Base-by-base conservation (phyloP, 1,140 invertebrate species). In the Brachionus paranguensis region DNA sequence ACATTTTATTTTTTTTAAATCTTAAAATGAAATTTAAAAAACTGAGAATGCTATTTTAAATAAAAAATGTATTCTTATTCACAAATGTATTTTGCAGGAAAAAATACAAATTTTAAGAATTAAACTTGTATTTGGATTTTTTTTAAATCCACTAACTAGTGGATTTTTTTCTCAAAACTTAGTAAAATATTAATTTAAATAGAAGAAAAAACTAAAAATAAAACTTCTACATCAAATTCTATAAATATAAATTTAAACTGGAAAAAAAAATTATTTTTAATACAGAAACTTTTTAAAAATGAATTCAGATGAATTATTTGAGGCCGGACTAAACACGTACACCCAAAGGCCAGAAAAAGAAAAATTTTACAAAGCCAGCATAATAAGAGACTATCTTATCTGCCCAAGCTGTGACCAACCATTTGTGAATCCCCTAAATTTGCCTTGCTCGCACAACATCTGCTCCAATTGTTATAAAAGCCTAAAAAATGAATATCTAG, bases 401-500 rank as follows among this genome's bases (percentile, higher is more conserved):
- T 76, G 72, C 33, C 72, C 72, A 27, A 50, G 20, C 20, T 76
- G 72, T 50, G 72, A 47, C 17, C 41, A 76, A 24, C 41, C 20
- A 47, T 76, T 27, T 50, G 43, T 27, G 0, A 76, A 45, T 29
- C 72, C 72, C 24, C 27, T 76, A 14, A 76, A 76, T 27, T n/a
- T 76, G 43, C 20, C 72, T 14, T 76, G 72, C 17, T 76, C 72
- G 0, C 72, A 76, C 20, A 76, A 76, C 43, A 47, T 76, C 8
- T 76, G 72, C n/a, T 27, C 17, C 8, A 76, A 76, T 53, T 76
- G 72, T 8, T 76, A 53, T 10, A 76, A 76, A 27, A 76, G 20
- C n/a, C n/a, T 76, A 76, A 76, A 76, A 50, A 72, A 72, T 45
- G 72, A 50, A n/a, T 27, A 37, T 76, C 43, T 45, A 29, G 2